Evolutionary conservation across 2,888 invertebrate species (phyloP).

Genomic region (Saturnia japonica): DNA sequence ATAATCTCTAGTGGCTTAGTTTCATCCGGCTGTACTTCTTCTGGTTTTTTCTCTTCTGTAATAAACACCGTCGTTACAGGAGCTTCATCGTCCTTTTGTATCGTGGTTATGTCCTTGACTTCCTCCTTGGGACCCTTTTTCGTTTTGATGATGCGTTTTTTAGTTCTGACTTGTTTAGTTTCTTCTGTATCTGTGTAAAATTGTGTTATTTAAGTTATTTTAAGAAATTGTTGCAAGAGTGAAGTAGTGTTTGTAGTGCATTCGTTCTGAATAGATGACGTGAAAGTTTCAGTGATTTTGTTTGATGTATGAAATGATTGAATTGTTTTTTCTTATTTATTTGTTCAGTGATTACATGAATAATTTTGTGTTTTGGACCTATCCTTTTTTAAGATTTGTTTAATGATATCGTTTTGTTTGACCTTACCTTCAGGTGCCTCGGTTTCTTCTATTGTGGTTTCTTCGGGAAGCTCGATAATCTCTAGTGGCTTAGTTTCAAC

Average conservation of each 20-base stretch:
- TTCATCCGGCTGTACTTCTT: conserved; percentile 21
- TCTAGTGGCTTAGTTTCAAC: too few species aligned
- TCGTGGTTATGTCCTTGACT: conserved; percentile 18
- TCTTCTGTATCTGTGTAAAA: conserved; percentile 34
- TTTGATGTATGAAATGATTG: conserved; percentile 30
- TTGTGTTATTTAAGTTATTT: conserved; percentile 32
- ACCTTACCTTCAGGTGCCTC: too few species aligned
- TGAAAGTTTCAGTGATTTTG: conserved; percentile 39
- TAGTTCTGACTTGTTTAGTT: conserved; percentile 43
- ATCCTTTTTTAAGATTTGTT: too few species aligned
- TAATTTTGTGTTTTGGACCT: too few species aligned
- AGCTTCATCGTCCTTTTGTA: conserved; percentile 38
- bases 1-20: conserved; percentile 24
- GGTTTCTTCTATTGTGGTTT: too few species aligned
- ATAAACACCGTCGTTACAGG: conserved; percentile 34
- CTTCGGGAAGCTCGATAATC: too few species aligned
- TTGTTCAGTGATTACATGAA: too few species aligned
- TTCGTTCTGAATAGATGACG: too few species aligned
- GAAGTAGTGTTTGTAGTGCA: conserved; percentile 33
- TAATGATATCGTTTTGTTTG: too few species aligned
- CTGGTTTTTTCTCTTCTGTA: conserved; percentile 24
- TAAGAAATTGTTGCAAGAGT: conserved; percentile 29
- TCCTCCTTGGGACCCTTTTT: background rate
- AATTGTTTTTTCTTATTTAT: conserved; percentile 26
- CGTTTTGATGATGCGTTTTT: conserved; percentile 43